Evolutionary conservation across 2,113 vertebrate species (phyloP), one percentile per base, ranked within the genome.

Genomic region (Phyllopteryx taeniolatus): DNA sequence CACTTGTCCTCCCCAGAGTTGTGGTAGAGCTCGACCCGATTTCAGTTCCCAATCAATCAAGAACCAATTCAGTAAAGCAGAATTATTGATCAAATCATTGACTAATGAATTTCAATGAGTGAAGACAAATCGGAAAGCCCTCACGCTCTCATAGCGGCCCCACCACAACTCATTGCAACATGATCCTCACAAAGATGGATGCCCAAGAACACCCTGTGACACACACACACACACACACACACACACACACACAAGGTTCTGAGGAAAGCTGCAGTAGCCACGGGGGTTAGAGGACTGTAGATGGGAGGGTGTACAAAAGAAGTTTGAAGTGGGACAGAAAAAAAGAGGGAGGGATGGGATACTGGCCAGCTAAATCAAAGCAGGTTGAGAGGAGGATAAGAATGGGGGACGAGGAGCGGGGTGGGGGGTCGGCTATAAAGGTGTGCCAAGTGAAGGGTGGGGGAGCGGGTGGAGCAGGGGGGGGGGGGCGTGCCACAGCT

Each of bases 331-430:
- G 74, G 85, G 77, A 79, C 81, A 79, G 80, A 81, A 71, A 77
- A 71, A 75, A 76, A 74, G 75, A 77, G 75, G 81, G 75, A 79
- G 81, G 76, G 66, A 33, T 31, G 64, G 64, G 66, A 80, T 83
- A 86, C 80, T 88, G 82, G 83, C 74, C 33, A 47, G 70, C 68
- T 65, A 82, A 88, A 88, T 91, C 82, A 91, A 91, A 92, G 90
- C 78, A 75, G 83, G 67, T 74, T 69, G 83, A 86, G 82, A 72
- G 74, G 78, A 82, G 76, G 78, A 82, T 75, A 77, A 68, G 70
- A 78, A 70, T 49, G 20, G 64, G 43, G 43, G 27, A 27, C 27
- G 27, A 27, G 27, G 43, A 5, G 35, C 8, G 73, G 44, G 71
- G 71, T n/a, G 78, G 78, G 75, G 54, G 79, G 70, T 57, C 35